Evolutionary conservation across 2,113 vertebrate genomes (phyloP).

Genomic region (Entelurus aequoreus): DNA sequence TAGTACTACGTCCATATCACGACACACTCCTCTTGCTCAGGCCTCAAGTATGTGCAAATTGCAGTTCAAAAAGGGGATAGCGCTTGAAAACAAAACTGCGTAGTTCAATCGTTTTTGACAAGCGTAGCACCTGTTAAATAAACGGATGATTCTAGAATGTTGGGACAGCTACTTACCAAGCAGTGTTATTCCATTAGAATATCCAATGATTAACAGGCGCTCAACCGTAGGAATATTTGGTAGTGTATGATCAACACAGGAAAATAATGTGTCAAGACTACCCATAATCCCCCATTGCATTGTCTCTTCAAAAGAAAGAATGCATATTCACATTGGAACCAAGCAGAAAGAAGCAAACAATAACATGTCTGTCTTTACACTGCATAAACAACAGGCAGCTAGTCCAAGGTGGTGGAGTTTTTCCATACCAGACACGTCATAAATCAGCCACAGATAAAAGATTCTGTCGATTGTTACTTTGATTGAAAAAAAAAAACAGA

Average conservation of each 20-base stretch:
- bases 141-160: slow-evolving; percentile 12
- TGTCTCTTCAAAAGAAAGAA: slow-evolving; percentile 14
- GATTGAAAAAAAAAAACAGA: slow-evolving; percentile 32
- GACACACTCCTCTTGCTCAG: slow-evolving; percentile 19
- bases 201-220: slow-evolving; percentile 13
- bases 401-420: slow-evolving; percentile 12
- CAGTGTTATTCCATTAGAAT: not conserved
- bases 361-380: slow-evolving; percentile 14
- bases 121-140: slow-evolving; percentile 17
- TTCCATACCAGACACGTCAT: slow-evolving; percentile 12
- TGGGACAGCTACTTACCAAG: not conserved
- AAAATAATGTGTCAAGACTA: not conserved
- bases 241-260: slow-evolving; percentile 10
- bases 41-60: slow-evolving; percentile 64
- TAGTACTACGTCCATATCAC: slow-evolving; percentile 60
- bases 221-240: slow-evolving; percentile 39
- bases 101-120: slow-evolving; percentile 22
- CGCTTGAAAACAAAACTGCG: slow-evolving; percentile 35
- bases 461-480: slow-evolving; percentile 26
- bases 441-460: slow-evolving; percentile 22
- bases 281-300: slow-evolving; percentile 8
- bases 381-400: slow-evolving; percentile 27
- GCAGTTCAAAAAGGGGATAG: slow-evolving; percentile 53
- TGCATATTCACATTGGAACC: slow-evolving; percentile 22
- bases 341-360: slow-evolving; percentile 19